These are phyloP conservation scores for Rhea pennata DNA, from an alignment of 2,113 vertebrate species.

Conservation along the genomic window DNA sequence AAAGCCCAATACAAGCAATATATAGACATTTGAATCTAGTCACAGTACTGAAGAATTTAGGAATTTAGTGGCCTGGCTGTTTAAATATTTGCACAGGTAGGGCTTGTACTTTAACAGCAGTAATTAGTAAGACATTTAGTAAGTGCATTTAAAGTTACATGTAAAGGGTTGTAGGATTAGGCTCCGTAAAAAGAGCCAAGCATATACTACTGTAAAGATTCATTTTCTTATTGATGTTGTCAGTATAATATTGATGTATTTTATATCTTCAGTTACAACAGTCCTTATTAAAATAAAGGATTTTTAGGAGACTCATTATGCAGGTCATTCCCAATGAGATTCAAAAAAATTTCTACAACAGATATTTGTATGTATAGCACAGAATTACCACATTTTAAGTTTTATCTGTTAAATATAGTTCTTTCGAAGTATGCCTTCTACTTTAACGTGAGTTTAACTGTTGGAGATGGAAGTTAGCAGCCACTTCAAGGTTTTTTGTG, in stretches of 20 bases:
- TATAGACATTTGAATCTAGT: background rate
- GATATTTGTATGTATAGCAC: background rate
- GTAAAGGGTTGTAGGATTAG: background rate
- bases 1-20: background rate
- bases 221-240: background rate
- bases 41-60: background rate
- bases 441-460: background rate
- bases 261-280: background rate
- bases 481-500: background rate
- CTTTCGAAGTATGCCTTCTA: background rate
- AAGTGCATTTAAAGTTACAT: background rate
- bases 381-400: background rate
- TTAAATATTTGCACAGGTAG: background rate
- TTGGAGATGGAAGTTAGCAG: background rate
- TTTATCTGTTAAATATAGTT: background rate
- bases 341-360: background rate
- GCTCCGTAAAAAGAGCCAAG: background rate
- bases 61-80: background rate
- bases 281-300: background rate
- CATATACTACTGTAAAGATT: background rate
- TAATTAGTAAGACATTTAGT: background rate
- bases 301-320: background rate
- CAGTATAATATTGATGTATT: background rate
- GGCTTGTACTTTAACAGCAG: constrained; percentile 13
- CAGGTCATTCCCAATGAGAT: background rate